Evolutionary conservation across 2,113 vertebrate species (phyloP).

Genomic region (Tylochromis polylepis): DNA sequence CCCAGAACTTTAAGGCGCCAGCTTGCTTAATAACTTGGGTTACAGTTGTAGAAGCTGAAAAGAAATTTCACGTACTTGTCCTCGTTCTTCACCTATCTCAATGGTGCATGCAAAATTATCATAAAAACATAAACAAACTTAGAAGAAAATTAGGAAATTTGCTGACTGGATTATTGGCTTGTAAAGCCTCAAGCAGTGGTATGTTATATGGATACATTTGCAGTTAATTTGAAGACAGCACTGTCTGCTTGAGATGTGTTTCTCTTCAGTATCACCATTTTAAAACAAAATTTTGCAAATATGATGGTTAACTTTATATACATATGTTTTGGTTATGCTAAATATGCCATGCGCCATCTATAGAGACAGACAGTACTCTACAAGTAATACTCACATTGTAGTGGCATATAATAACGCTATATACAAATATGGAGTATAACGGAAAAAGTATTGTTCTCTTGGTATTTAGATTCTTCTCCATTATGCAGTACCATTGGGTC

Average conservation of each 20-base stretch:
- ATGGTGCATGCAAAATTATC: background rate
- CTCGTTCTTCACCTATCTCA: background rate
- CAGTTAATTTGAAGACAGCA: too few species aligned
- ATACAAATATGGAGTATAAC: background rate
- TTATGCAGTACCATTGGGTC: background rate
- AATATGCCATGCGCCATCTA: background rate
- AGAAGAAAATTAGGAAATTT: background rate
- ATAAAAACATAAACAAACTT: background rate
- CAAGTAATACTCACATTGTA: background rate
- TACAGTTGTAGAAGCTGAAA: background rate
- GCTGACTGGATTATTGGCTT: background rate
- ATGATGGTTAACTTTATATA: background rate
- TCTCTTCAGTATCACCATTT: background rate
- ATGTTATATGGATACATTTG: too few species aligned
- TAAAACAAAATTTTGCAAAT: background rate
- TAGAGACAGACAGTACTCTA: background rate
- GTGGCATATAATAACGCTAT: background rate
- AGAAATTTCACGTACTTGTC: background rate
- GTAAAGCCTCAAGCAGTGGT: background rate
- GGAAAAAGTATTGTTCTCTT: background rate
- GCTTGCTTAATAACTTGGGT: fast-evolving
- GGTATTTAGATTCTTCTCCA: background rate
- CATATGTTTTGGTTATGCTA: background rate
- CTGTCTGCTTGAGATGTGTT: background rate
- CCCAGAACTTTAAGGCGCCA: background rate